Base-by-base conservation (phyloP, 2,113 vertebrate species). In the Paralichthys olivaceus region DNA sequence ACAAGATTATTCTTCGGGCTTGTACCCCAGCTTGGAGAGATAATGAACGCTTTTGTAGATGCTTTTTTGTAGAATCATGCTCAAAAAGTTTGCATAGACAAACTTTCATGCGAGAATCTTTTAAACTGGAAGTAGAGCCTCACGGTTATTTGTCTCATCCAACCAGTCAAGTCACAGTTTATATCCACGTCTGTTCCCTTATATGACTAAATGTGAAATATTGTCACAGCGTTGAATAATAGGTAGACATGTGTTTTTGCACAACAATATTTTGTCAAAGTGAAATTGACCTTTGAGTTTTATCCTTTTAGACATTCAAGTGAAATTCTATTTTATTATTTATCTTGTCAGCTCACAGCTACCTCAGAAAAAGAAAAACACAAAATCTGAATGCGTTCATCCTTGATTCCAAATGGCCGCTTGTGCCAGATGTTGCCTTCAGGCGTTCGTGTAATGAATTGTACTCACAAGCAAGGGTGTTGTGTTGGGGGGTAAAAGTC, bases 41-140 rank as follows among this genome's bases (percentile, higher is more conserved):
- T 79, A 83, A 89, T 80, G 62, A 83, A 56, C 59, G 32, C 51
- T 60, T 85, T 76, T 80, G 17, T 64, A 28, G 51, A 79, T 64
- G 66, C 75, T 15, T 81, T 69, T 84, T 84, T 80, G 72, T 71
- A 32, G 49, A 29, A 2, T 59, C 54, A 9, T 7, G 4, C 32
- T 76, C 59, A 29, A 51, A 81, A 23, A 57, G 22, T 76, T 73
- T 25, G 34, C 64, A 37, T n/a, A 64, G 64, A 47, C 49, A 22
- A 51, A 40, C 63, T 79, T 76, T 32, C 13, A 40, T 75, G 45
- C 28, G 1, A 45, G 58, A 49, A 6, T 43, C 60, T 58, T 65
- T 56, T 53, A 49, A 72, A 68, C 25, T 7, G 4, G 55, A 57
- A 7, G 14, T 57, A 2, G 5, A 5, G 25, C 26, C 20, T 51